Evolutionary conservation across 1,140 invertebrate genomes (phyloP), one percentile per base, ranked within the genome.

Genomic region (Heliconius nattereri): DNA sequence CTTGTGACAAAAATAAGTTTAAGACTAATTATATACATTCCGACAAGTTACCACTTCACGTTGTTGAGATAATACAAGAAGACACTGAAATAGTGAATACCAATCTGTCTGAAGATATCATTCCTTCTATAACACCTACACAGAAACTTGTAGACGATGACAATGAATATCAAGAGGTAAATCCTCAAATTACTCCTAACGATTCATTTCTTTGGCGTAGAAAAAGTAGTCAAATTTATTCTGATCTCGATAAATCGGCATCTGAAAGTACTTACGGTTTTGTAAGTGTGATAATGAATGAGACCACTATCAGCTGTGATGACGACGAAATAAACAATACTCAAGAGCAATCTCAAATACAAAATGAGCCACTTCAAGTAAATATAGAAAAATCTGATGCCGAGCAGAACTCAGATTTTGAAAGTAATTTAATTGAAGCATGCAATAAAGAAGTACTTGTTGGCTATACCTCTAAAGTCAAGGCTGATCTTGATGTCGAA

Each of bases 161-260:
- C 52, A 88, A 86, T 79, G 60, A 76, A 29, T 89, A 86, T 76
- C 86, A 92, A 87, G 90, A 92, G 29, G 83, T 94, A 7, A 90
- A 85, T 78, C 79, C 90, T 23, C 85, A 83, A 78, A 92, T 95
- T 71, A 93, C 92, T 32, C 94, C 94, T 1, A 95, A 95, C 81
- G 91, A 94, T 81, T 95, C 94, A 32, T 95, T 95, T 89, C 82
- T 95, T 19, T 95, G 94, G 94, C 84, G 94, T 26, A 86, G 92
- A 76, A 94, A 94, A 86, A 92, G 91, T 83, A 88, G 86, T 45
- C 91, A 91, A 84, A 88, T 92, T 73, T 93, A 91, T 80, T 88
- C 91, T 26, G 93, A 94, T 75, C 83, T 82, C 73, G 93, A 93
- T 32, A 93, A 88, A 84, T 84, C 88, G 75, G 71, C 77, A 37